A percentile compares a stretch with the other conserved stretches of the same genome.
These are phyloP conservation scores for Pyrgus malvae DNA, from an alignment of 2,888 invertebrate genomes.

Conservation along the genomic window DNA sequence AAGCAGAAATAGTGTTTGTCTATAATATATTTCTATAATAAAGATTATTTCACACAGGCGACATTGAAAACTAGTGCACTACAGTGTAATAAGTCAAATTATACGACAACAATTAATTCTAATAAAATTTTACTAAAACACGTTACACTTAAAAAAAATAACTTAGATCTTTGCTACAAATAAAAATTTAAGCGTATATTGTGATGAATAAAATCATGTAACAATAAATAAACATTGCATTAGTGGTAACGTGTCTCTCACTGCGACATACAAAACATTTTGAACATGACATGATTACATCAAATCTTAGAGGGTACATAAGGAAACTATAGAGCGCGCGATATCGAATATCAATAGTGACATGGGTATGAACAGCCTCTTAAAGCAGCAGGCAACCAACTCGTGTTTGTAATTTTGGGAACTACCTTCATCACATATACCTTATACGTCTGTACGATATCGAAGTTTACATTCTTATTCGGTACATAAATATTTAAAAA, in stretches of 20 bases:
- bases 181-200: constrained; percentile 10
- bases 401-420: too few species aligned
- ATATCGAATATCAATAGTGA: too few species aligned
- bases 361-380: too few species aligned
- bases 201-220: background rate
- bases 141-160: constrained; percentile 4
- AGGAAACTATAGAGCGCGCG: too few species aligned
- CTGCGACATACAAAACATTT: constrained; percentile 1
- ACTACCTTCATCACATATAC: too few species aligned
- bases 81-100: constrained; percentile 4
- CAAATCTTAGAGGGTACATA: too few species aligned
- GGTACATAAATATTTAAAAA: too few species aligned
- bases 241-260: constrained; percentile 7
- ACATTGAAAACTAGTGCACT: constrained; percentile 13
- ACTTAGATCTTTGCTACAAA: background rate
- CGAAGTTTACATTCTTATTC: too few species aligned
- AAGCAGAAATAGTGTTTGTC: constrained; percentile 6
- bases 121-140: constrained; percentile 18
- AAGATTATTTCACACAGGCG: constrained; percentile 13
- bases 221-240: constrained; percentile 1
- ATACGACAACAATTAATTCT: constrained; percentile 47
- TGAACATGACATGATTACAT: background rate
- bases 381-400: too few species aligned
- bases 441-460: too few species aligned
- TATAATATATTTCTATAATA: constrained; percentile 12